A percentile compares a stretch with the other conserved stretches of the same genome.
phyloP scores from a whole-genome alignment of 2,888 invertebrate genomes.

The Erebia aethiops region DNA sequence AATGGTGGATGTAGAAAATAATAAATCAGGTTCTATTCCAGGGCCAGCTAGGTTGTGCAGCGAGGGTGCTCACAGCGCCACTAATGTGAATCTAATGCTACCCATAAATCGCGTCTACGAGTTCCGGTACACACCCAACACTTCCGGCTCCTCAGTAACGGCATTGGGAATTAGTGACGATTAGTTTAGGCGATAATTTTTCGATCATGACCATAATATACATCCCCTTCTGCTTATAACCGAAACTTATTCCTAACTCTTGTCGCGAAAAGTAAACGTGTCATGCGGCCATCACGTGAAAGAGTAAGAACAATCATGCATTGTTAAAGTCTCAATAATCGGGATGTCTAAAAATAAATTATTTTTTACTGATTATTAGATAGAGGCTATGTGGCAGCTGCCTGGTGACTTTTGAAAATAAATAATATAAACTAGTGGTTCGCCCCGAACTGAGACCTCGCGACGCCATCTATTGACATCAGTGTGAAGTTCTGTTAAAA shows the following conservation, averaged over 20 bases:
- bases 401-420: no score
- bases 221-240: background rate
- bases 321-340: no score
- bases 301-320: background rate
- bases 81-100: constrained; percentile 70
- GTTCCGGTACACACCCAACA: constrained; percentile 53
- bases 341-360: no score
- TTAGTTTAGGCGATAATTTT: constrained; percentile 47
- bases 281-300: background rate
- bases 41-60: constrained; percentile 32
- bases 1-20: constrained; percentile 21
- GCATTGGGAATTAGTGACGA: constrained; percentile 74
- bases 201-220: background rate
- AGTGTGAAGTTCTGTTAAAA: no score
- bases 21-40: constrained; percentile 30
- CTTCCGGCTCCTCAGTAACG: constrained; percentile 49
- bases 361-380: no score
- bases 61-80: constrained; percentile 30
- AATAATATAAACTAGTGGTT: no score
- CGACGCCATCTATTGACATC: no score
- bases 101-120: constrained; percentile 63
- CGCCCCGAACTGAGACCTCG: no score
- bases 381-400: no score
- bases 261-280: background rate
- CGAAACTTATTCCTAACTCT: background rate